A percentile compares a stretch with the other conserved stretches of the same genome.
Conservation (phyloP, 2,888 invertebrate genomes). For the Ophion slaviceki region DNA sequence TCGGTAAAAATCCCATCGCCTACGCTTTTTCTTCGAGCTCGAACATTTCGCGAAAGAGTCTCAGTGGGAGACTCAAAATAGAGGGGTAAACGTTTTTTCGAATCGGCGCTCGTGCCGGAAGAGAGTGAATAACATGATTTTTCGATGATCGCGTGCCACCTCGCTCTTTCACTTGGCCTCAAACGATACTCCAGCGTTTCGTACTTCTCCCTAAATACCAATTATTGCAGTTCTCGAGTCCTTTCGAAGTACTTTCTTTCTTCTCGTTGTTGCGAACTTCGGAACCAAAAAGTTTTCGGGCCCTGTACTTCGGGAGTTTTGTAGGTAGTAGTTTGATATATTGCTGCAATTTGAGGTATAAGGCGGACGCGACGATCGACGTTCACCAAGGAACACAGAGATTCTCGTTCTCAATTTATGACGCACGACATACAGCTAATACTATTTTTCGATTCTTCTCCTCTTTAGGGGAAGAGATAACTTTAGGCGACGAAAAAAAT, state of each 20-base stretch:
- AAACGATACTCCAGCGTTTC: neutral
- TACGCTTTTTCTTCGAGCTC: neutral
- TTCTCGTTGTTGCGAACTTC: neutral
- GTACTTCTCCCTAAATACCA: neutral
- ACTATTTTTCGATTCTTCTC: constrained; percentile 1
- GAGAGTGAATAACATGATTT: neutral
- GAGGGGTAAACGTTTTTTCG: neutral
- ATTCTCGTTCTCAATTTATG: constrained; percentile 45
- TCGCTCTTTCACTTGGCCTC: neutral
- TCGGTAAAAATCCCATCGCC: neutral
- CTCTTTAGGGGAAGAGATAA: too few species aligned
- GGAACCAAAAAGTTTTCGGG: too few species aligned
- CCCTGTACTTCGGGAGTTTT: neutral
- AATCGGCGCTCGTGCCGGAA: neutral
- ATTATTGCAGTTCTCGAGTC: neutral
- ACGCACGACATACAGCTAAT: constrained; percentile 10
- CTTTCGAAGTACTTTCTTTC: neutral
- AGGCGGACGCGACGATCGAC: constrained; percentile 9
- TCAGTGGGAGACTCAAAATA: too few species aligned
- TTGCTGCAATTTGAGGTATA: constrained; percentile 62
- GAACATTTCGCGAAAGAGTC: neutral
- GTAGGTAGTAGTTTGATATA: constrained; percentile 41
- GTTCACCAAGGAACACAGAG: constrained; percentile 44
- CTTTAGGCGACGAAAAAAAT: too few species aligned
- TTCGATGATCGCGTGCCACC: neutral